Percentiles rank a stretch among this genome's conserved stretches.
phyloP scores from a whole-genome alignment of 1,140 invertebrate genomes.

The Drosophila sp. region DNA sequence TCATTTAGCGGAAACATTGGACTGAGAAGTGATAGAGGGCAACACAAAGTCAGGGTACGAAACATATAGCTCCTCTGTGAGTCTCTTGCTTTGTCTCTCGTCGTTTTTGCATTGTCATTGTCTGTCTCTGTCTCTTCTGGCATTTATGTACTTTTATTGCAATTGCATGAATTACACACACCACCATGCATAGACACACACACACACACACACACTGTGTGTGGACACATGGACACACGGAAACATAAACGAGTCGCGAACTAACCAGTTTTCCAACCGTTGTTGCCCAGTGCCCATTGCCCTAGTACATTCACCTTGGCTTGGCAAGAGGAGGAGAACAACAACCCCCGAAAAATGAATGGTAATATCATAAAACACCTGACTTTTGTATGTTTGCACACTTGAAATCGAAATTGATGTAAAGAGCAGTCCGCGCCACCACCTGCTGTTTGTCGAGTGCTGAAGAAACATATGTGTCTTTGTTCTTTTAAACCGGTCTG shows the following conservation, averaged over 20 bases:
- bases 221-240: background rate
- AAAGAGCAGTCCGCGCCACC: conserved; percentile 2
- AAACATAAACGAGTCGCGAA: conserved; percentile 10
- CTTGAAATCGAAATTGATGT: conserved; percentile 10
- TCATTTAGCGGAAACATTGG: no score
- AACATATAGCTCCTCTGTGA: background rate
- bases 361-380: conserved; percentile 57
- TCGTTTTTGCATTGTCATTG: conserved; percentile 18
- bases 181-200: background rate
- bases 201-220: background rate
- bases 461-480: conserved; percentile 47
- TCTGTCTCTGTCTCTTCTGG: conserved; percentile 21
- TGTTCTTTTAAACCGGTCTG: background rate
- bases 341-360: conserved; percentile 47
- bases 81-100: conserved; percentile 43
- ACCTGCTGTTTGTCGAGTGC: conserved; percentile 21
- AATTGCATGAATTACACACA: conserved; percentile 59
- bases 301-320: conserved; percentile 68
- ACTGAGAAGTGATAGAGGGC: background rate
- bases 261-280: conserved; percentile 58
- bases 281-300: conserved; percentile 15
- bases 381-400: conserved; percentile 37
- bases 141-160: conserved; percentile 47
- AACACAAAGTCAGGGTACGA: background rate
- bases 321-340: conserved; percentile 9